These are phyloP conservation scores for Mus minutoides DNA, from an alignment of 2,797 vertebrate genomes.

Conservation along the genomic window DNA sequence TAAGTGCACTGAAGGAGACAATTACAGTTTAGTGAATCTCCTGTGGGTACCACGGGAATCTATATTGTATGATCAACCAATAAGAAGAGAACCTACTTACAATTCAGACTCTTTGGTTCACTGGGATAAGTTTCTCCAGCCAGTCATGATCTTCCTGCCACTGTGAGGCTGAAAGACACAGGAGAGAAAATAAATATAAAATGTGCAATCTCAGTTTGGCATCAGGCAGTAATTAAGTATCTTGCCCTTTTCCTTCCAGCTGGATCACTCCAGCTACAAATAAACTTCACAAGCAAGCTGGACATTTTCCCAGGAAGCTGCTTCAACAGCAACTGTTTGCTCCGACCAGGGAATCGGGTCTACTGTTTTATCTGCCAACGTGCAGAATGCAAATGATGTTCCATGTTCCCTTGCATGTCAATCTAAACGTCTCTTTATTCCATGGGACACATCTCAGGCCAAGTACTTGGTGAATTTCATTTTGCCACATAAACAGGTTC, in stretches of 20 bases:
- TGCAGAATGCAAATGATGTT: background rate
- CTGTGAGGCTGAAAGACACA: slow-evolving; percentile 62
- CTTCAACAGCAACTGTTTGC: slow-evolving; percentile 6
- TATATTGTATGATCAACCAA: background rate
- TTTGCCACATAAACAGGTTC: background rate
- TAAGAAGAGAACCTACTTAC: slow-evolving; percentile 66
- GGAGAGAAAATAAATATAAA: slow-evolving; percentile 53
- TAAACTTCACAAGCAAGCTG: background rate
- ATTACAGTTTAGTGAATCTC: background rate
- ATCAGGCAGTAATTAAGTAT: slow-evolving; percentile 45
- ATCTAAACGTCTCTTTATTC: background rate
- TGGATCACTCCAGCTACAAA: slow-evolving; percentile 45
- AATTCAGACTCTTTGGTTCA: slow-evolving; percentile 46
- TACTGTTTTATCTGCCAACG: slow-evolving; percentile 9
- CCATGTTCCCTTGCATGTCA: background rate
- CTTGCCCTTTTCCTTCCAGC: slow-evolving; percentile 31
- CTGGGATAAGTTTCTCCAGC: background rate
- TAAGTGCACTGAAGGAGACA: background rate
- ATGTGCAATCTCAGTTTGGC: slow-evolving; percentile 32
- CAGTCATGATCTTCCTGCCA: background rate
- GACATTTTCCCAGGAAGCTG: slow-evolving; percentile 39
- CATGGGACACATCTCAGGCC: background rate
- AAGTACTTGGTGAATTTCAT: background rate
- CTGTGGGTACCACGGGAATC: background rate
- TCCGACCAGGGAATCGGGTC: background rate